Percentiles rank a stretch among this genome's conserved stretches.
These are phyloP conservation scores for Zaprionus tsacasi DNA, from an alignment of 1,140 invertebrate species.

Conservation along the genomic window DNA sequence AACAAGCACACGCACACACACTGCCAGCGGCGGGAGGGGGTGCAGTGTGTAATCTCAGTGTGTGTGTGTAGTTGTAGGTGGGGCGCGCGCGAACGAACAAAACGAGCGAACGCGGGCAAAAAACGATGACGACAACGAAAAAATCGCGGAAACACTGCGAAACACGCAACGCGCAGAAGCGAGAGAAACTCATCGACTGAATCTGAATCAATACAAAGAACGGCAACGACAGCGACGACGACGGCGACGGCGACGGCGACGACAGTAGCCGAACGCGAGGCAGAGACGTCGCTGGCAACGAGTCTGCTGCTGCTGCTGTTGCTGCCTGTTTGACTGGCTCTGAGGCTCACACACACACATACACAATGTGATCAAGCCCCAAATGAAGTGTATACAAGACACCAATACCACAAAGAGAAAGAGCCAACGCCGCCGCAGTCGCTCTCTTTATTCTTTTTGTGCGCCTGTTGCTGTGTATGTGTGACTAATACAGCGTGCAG, in stretches of 20 bases:
- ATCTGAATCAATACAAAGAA: slow-evolving; percentile 77
- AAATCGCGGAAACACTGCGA: slow-evolving; percentile 80
- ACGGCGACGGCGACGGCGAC: background rate
- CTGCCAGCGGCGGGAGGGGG: slow-evolving; percentile 1
- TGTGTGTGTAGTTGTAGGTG: background rate
- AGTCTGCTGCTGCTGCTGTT: background rate
- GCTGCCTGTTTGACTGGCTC: slow-evolving; percentile 35
- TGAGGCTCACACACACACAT: slow-evolving; percentile 9
- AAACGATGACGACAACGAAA: slow-evolving; percentile 74
- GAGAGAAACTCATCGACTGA: slow-evolving; percentile 84
- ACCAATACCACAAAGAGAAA: slow-evolving; percentile 16
- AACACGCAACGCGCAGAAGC: slow-evolving; percentile 83
- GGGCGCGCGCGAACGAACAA: background rate
- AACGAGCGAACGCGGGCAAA: slow-evolving; percentile 5
- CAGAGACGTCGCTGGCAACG: background rate
- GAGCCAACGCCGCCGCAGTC: slow-evolving; percentile 5
- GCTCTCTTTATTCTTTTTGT: slow-evolving; percentile 55
- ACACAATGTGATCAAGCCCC: slow-evolving; percentile 51
- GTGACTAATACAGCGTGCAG: slow-evolving; percentile 41
- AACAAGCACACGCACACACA: slow-evolving; percentile 5
- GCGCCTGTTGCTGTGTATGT: slow-evolving; percentile 23
- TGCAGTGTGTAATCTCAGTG: too few relatives aligned
- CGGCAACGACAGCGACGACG: slow-evolving; percentile 28
- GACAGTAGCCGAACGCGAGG: slow-evolving; percentile 30
- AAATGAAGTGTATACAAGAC: slow-evolving; percentile 27